Conservation (phyloP, 2,113 vertebrate species). For the Panthera uncia region DNA sequence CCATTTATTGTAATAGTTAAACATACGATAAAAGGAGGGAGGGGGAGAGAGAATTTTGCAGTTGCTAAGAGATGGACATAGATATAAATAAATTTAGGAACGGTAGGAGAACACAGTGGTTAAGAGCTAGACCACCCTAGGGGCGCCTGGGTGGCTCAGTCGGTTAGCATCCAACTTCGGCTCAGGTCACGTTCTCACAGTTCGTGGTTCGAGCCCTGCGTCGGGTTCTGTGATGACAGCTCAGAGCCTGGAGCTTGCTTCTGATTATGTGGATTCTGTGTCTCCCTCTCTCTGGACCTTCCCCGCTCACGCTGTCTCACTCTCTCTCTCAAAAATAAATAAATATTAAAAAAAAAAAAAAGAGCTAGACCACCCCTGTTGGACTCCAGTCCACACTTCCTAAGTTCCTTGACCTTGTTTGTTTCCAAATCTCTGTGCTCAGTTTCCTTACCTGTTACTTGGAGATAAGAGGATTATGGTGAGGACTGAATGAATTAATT, state of each 20-base stretch:
- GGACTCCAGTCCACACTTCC: neutral
- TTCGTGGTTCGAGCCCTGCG: too few species aligned
- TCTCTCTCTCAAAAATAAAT: too few species aligned
- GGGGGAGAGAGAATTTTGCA: neutral
- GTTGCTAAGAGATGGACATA: neutral
- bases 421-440: neutral
- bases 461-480: neutral
- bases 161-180: too few species aligned
- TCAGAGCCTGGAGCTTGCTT: too few species aligned
- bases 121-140: neutral
- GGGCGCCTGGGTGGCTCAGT: too few species aligned
- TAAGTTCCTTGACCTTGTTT: neutral
- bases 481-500: neutral
- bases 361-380: neutral
- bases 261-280: too few species aligned
- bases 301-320: too few species aligned
- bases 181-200: too few species aligned
- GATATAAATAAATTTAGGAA: neutral
- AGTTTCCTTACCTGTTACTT: neutral
- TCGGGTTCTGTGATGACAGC: too few species aligned
- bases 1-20: neutral
- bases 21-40: neutral
- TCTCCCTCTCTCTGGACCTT: too few species aligned
- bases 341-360: neutral
- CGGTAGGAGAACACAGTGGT: neutral